A percentile compares a stretch with the other conserved stretches of the same genome.
phyloP scores from a whole-genome alignment of 2,888 invertebrate genomes.

The Ormyrus thymus region DNA sequence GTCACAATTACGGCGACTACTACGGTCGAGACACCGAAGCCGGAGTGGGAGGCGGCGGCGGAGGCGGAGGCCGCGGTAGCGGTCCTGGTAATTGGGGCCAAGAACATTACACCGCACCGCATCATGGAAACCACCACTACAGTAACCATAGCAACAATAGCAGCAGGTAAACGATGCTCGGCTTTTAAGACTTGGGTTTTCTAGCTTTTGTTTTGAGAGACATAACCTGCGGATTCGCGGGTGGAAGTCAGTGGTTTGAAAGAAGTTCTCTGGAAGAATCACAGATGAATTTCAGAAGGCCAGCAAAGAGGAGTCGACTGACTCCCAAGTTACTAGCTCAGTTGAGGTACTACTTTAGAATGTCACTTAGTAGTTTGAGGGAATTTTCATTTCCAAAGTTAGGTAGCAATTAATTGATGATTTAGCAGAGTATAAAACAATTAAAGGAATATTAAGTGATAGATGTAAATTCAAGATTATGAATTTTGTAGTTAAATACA shows the following conservation, averaged over 20 bases:
- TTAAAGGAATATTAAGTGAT: too few relatives aligned
- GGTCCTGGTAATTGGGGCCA: conserved; percentile 65
- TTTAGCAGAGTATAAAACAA: neutral
- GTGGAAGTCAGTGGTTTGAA: neutral
- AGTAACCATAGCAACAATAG: conserved; percentile 76
- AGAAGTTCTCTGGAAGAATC: neutral
- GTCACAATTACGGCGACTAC: conserved; percentile 45
- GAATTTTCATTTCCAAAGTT: neutral
- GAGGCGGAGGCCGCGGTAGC: conserved; percentile 56
- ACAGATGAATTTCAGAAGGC: conserved; percentile 39
- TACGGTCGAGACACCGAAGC: conserved; percentile 55
- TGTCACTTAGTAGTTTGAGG: neutral
- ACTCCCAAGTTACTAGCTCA: conserved; percentile 69
- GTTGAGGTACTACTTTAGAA: conserved; percentile 62
- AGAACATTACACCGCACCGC: conserved; percentile 75
- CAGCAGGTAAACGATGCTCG: conserved; percentile 57
- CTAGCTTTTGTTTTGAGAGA: neutral
- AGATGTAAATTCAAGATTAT: too few relatives aligned
- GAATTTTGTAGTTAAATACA: too few relatives aligned
- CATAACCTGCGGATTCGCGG: neutral
- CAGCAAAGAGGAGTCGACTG: conserved; percentile 65
- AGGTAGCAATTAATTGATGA: conserved; percentile 11
- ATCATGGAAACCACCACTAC: conserved; percentile 80
- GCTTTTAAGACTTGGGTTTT: conserved; percentile 3
- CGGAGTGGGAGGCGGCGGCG: conserved; percentile 55